A percentile compares a stretch with the other conserved stretches of the same genome.
Conservation (phyloP, 2,113 vertebrate species). For the Eulemur macaco region DNA sequence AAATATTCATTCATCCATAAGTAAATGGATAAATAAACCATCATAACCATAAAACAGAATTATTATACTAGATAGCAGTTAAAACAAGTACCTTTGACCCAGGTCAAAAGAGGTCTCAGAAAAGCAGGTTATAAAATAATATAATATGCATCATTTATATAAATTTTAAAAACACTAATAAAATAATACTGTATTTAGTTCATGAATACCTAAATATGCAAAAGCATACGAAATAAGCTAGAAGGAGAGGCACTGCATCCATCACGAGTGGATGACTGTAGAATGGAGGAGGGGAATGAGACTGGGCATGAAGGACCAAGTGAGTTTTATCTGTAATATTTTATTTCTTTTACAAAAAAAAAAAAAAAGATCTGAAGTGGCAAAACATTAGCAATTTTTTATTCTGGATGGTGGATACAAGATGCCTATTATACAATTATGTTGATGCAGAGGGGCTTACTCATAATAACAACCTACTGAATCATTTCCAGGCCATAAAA, state of each 20-base stretch:
- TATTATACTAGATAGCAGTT: neutral
- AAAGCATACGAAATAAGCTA: neutral
- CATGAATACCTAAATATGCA: neutral
- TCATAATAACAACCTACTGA: neutral
- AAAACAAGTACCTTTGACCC: slow-evolving; percentile 3
- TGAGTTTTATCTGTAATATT: neutral
- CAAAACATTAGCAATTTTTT: neutral
- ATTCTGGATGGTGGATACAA: neutral
- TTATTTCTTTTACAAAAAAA: slow-evolving; percentile 5
- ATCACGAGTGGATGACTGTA: neutral
- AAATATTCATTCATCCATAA: neutral
- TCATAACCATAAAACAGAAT: slow-evolving; percentile 1
- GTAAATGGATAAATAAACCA: neutral
- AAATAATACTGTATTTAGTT: neutral
- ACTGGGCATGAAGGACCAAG: neutral
- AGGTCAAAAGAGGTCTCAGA: neutral
- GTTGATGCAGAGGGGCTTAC: neutral
- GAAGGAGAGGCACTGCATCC: neutral
- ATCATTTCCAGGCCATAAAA: neutral
- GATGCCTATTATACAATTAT: neutral
- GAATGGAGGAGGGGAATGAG: neutral
- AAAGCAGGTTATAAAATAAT: neutral
- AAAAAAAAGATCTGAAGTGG: neutral
- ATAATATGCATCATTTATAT: neutral
- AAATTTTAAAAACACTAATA: neutral